Percentiles rank a stretch among this genome's conserved stretches.
Conservation (phyloP, 2,113 vertebrate species). For the Tragelaphus buxtoni region DNA sequence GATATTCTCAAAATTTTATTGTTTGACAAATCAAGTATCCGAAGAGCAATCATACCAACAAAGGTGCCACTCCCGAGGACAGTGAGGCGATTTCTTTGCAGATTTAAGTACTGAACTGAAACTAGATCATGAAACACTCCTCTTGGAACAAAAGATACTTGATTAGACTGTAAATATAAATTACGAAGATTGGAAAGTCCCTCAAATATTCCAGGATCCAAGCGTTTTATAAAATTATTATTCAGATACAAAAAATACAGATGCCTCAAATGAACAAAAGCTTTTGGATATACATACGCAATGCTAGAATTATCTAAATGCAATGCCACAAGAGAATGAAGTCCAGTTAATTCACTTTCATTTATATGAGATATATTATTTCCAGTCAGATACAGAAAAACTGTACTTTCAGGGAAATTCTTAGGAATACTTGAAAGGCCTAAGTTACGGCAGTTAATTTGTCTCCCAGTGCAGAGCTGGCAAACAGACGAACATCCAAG, state of each 20-base stretch:
- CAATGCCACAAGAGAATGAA: slow-evolving; percentile 75
- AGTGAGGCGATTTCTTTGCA: slow-evolving; percentile 75
- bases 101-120: slow-evolving; percentile 76
- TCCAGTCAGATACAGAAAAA: slow-evolving; percentile 76
- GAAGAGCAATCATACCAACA: slow-evolving; percentile 74
- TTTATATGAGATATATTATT: slow-evolving; percentile 78
- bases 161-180: slow-evolving; percentile 79
- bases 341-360: slow-evolving; percentile 68
- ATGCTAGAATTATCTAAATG: slow-evolving; percentile 79
- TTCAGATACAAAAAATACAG: slow-evolving; percentile 78
- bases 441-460: slow-evolving; percentile 77
- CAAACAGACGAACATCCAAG: slow-evolving; percentile 75
- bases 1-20: slow-evolving; percentile 80
- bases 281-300: slow-evolving; percentile 70
- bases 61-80: slow-evolving; percentile 74
- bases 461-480: slow-evolving; percentile 77
- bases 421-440: slow-evolving; percentile 73
- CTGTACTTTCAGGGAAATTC: slow-evolving; percentile 73
- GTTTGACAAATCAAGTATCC: slow-evolving; percentile 78
- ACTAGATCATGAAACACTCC: slow-evolving; percentile 78
- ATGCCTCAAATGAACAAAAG: slow-evolving; percentile 75
- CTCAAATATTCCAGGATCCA: slow-evolving; percentile 78
- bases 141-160: slow-evolving; percentile 76
- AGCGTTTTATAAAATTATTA: slow-evolving; percentile 79
- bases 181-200: slow-evolving; percentile 76